These are phyloP conservation scores for Lepidostoma basale DNA, from an alignment of 1,140 invertebrate genomes.

Conservation along the genomic window DNA sequence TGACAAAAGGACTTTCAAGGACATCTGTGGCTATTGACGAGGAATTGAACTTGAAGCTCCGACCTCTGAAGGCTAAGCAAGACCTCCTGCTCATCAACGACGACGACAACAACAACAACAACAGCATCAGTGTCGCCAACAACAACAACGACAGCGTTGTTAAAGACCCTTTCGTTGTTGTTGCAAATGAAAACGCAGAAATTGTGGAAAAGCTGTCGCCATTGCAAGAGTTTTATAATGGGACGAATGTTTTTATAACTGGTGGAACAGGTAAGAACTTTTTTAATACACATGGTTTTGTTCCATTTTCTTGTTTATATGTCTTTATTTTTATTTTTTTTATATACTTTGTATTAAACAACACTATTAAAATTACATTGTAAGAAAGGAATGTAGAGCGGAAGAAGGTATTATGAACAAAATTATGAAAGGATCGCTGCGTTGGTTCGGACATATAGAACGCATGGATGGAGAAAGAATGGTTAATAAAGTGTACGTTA, in stretches of 20 bases:
- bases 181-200: conserved; percentile 5
- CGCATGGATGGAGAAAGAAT: too few species aligned
- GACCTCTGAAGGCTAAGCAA: background rate
- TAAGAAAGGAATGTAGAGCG: too few species aligned
- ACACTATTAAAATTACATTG: too few species aligned
- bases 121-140: background rate
- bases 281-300: background rate
- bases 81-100: background rate
- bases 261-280: conserved; percentile 67
- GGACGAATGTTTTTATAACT: conserved; percentile 68
- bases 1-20: background rate
- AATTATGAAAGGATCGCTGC: too few species aligned
- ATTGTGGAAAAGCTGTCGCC: conserved; percentile 12
- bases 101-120: conserved; percentile 8
- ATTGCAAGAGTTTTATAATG: conserved; percentile 63
- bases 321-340: background rate
- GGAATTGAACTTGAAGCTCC: background rate
- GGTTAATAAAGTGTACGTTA: too few species aligned
- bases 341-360: too few species aligned
- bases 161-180: background rate
- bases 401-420: too few species aligned
- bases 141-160: background rate
- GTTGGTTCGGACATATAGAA: too few species aligned
- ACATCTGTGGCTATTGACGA: conserved; percentile 11
- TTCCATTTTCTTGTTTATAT: too few species aligned